phyloP scores from a whole-genome alignment of 2,888 invertebrate genomes.

The Smittia sp. region DNA sequence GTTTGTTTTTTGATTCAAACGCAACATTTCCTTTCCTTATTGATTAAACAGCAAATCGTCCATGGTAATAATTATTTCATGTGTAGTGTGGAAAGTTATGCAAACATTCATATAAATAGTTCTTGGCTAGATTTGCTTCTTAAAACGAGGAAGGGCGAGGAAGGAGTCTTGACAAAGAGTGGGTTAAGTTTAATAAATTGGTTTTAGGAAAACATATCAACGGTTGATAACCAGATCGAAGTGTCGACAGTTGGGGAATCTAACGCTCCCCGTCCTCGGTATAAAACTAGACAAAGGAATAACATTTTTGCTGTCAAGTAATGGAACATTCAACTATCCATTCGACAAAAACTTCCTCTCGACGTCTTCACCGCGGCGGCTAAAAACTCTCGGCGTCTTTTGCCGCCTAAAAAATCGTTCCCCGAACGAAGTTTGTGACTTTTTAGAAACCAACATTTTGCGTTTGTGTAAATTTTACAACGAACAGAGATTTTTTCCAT shows the following conservation, averaged over 20 bases:
- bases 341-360: neutral
- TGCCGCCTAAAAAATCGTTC: neutral
- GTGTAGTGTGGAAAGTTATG: too few relatives aligned
- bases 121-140: too few relatives aligned
- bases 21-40: neutral
- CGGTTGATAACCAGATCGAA: too few relatives aligned
- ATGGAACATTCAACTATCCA: neutral
- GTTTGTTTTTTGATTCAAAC: neutral
- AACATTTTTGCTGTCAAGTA: neutral
- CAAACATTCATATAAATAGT: too few relatives aligned
- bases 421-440: neutral
- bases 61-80: too few relatives aligned
- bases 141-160: too few relatives aligned
- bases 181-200: too few relatives aligned
- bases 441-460: neutral
- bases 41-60: neutral
- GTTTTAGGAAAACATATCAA: too few relatives aligned
- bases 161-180: too few relatives aligned
- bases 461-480: slow-evolving; percentile 11
- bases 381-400: neutral
- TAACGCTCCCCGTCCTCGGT: neutral
- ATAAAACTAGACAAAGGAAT: neutral
- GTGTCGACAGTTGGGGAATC: neutral
- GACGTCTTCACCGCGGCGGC: neutral
- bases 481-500: slow-evolving; percentile 13